phyloP scores from a whole-genome alignment of 1,140 invertebrate genomes.

The Ceratoteleas bidentatus region DNA sequence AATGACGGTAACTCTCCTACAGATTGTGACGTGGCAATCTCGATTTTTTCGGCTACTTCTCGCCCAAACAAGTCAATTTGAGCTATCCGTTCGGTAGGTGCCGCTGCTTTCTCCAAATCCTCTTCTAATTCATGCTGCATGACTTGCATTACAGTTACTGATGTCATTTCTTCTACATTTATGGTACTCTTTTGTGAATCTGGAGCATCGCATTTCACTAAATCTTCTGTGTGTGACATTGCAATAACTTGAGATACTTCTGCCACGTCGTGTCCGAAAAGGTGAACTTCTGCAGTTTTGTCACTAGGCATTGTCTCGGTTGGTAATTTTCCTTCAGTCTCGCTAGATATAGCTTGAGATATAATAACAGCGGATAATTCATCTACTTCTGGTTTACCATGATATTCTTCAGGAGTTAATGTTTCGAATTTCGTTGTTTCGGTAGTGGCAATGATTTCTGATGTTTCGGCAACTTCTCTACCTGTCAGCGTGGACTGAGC shows the following conservation, averaged over 20 bases:
- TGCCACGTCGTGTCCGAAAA: slow-evolving; percentile 59
- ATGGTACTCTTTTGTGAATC: slow-evolving; percentile 67
- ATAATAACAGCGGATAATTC: slow-evolving; percentile 62
- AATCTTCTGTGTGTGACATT: slow-evolving; percentile 26
- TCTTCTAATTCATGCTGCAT: slow-evolving; percentile 73
- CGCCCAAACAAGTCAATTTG: slow-evolving; percentile 61
- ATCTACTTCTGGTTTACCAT: slow-evolving; percentile 61
- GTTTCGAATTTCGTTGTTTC: slow-evolving; percentile 47
- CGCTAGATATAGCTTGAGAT: slow-evolving; percentile 58
- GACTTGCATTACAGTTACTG: slow-evolving; percentile 74
- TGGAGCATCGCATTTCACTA: slow-evolving; percentile 38
- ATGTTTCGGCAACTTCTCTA: slow-evolving; percentile 70
- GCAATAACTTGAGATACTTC: slow-evolving; percentile 29
- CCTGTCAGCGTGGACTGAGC: slow-evolving; percentile 60
- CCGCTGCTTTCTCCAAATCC: slow-evolving; percentile 46
- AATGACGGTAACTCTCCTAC: slow-evolving; percentile 64
- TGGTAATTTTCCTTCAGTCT: slow-evolving; percentile 52
- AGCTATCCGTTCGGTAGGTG: slow-evolving; percentile 65
- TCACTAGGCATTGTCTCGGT: slow-evolving; percentile 50
- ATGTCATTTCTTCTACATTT: slow-evolving; percentile 70
- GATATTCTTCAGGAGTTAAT: slow-evolving; percentile 45
- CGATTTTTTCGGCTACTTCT: slow-evolving; percentile 70
- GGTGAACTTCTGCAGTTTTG: slow-evolving; percentile 57
- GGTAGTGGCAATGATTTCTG: slow-evolving; percentile 59
- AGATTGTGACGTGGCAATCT: slow-evolving; percentile 63